These are phyloP conservation scores for Amiota minor DNA, from an alignment of 2,888 invertebrate genomes.

Conservation along the genomic window DNA sequence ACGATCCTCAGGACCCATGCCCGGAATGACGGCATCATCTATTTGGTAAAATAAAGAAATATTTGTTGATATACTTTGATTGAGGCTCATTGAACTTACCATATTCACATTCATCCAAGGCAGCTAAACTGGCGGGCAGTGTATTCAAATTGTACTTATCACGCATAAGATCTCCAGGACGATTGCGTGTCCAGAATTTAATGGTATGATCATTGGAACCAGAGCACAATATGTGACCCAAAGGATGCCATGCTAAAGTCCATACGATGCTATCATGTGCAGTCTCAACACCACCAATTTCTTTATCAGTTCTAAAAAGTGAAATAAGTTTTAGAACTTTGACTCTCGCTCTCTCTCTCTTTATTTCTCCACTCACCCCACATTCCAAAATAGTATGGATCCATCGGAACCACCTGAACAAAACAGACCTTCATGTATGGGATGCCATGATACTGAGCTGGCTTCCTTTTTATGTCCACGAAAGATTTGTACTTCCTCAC, in stretches of 20 bases:
- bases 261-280: constrained; percentile 99
- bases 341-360: not conserved
- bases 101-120: constrained; percentile 81
- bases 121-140: constrained; percentile 86
- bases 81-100: constrained; percentile 70
- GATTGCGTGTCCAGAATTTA: constrained; percentile 99
- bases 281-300: constrained; percentile 97
- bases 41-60: constrained; percentile 10
- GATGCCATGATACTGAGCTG: constrained; percentile 98
- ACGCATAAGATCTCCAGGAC: constrained; percentile 98
- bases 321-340: too few relatives aligned
- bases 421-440: constrained; percentile 96
- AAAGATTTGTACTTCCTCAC: constrained; percentile 96
- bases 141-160: constrained; percentile 98
- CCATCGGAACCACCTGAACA: constrained; percentile 99
- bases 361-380: constrained; percentile 79
- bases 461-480: constrained; percentile 99
- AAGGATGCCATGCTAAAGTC: constrained; percentile 99
- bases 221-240: constrained; percentile 98
- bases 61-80: not conserved
- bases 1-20: constrained; percentile 98
- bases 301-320: constrained; percentile 89
- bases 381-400: constrained; percentile 98
- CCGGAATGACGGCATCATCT: constrained; percentile 89
- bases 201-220: constrained; percentile 99